Base-by-base conservation (phyloP, 2,888 invertebrate genomes). In the Stictocephala bisonia region DNA sequence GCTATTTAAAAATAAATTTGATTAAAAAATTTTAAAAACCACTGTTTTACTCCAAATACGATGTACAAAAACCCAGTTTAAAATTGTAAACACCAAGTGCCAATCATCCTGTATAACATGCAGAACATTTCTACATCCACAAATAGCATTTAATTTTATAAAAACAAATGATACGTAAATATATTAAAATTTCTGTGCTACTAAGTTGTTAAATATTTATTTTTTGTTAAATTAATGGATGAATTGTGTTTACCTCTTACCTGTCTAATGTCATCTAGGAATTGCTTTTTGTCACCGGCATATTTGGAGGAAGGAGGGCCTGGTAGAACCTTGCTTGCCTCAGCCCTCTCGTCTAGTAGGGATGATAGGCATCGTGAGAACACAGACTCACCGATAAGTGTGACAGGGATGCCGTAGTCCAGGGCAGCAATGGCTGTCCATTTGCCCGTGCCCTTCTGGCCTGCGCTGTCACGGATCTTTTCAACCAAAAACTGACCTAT, bases 391-490 rank as follows among this genome's bases (percentile, higher is more conserved):
- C 96, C 99, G 77, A 99, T 99, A 75, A 99, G 90, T 53, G 99
- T 99, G 13, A 99, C 97, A 0, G 99, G 99, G 13, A 96, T 91
- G 7, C 98, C 99, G 81, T 95, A 97, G 81, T 99, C 97, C 24
- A 99, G 86, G 0, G 98, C 96, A 2, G 97, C 90, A 79, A 99
- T 95, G 0, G 96, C 98, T 0, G 99, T 99, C 99, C 99, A 99
- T 84, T 99, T 99, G 71, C 99, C 99, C 0, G 99, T 99, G 66
- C 99, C 99, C 85, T 99, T 99, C 86, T 98, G 95, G 0, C 99
- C 99, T 3, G 99, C 99, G 0, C 95, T 90, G 83, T 99, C 99
- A 6, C 93, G 89, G 79, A 99, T 99, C 84, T 97, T 93, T 40
- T 96, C 95, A 75, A 99, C 85, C 53, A 99, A 85, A 80, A 90